These are phyloP conservation scores for Pelecanoides urinatrix DNA, from an alignment of 2,113 vertebrate genomes.

Conservation along the genomic window DNA sequence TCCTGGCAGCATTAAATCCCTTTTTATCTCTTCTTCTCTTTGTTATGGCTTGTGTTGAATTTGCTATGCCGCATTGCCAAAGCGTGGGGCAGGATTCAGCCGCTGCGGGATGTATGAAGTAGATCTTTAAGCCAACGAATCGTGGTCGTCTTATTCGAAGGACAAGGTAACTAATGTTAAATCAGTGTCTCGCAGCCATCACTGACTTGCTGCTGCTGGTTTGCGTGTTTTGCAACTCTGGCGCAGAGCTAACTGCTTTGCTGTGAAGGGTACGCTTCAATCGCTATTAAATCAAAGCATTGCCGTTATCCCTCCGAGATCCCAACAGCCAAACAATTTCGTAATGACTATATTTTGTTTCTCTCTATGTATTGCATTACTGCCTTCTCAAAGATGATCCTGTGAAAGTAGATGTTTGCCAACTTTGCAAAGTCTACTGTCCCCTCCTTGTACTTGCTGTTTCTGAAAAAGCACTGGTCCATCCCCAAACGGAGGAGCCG, in stretches of 20 bases:
- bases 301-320: not conserved
- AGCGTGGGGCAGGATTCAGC: not conserved
- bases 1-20: not conserved
- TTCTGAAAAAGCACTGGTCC: not conserved
- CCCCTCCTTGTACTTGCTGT: fast-evolving
- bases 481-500: not conserved
- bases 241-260: not conserved
- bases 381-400: not conserved
- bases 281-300: not conserved
- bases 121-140: not conserved
- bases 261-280: not conserved
- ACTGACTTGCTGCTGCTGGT: not conserved
- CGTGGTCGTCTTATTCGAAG: fast-evolving
- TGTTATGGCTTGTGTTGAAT: not conserved
- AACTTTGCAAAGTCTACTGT: not conserved
- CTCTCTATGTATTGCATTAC: fast-evolving
- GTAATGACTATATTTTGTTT: not conserved
- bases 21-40: not conserved
- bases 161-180: not conserved
- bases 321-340: not conserved
- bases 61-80: fast-evolving
- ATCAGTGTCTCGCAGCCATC: fast-evolving
- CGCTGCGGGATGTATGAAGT: fast-evolving
- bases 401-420: not conserved
- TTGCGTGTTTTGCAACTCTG: not conserved